Base-by-base conservation (phyloP, 2,888 invertebrate species). In the Lamproptera curius region DNA sequence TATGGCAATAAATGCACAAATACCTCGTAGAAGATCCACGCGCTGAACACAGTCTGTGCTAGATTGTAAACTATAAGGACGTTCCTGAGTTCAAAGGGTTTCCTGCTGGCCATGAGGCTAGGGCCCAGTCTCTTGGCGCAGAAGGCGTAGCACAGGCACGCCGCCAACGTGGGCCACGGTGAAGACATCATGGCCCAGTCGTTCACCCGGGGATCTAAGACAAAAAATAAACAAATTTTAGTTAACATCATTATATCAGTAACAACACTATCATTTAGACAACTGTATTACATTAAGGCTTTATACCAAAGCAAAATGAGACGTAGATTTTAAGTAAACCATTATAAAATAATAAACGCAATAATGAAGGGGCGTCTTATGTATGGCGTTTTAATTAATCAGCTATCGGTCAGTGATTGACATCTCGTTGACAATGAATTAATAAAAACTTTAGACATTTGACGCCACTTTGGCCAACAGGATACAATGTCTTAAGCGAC, bases 21-120 rank as follows among this genome's bases (percentile, higher is more conserved):
- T 57, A 97, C 97, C 94, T 97, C 96, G 76, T 95, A 93, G 86
- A 96, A 97, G 77, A 97, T 93, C 93, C 95, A 97, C 53, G 93
- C 90, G 71, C 97, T 97, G 81, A 97, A 94, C 61, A 95, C 67
- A 20, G 97, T 97, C 90, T 97, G 97, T 68, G 93, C 90, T 58
- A 96, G 89, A 85, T 98, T 98, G 82, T 97, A 97, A 57, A 93
- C 80, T 61, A 97, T 92, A 70, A 98, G 91, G 49, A 94, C 75
- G 62, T 90, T 90, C 63, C 95, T 91, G 55, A 97, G 89, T 70
- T 96, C 92, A 83, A 95, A 93, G 35, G 97, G 95, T 83, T 96
- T 95, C 56, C 96, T 90, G 75, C 96, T 94, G 64, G 94, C 94
- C 97, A 98, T 98, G 47, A 96, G 76, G 64, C 91, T 89, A 42